These are phyloP conservation scores for Ophthalmolycus amberensis DNA, from an alignment of 2,113 vertebrate genomes.

Conservation along the genomic window DNA sequence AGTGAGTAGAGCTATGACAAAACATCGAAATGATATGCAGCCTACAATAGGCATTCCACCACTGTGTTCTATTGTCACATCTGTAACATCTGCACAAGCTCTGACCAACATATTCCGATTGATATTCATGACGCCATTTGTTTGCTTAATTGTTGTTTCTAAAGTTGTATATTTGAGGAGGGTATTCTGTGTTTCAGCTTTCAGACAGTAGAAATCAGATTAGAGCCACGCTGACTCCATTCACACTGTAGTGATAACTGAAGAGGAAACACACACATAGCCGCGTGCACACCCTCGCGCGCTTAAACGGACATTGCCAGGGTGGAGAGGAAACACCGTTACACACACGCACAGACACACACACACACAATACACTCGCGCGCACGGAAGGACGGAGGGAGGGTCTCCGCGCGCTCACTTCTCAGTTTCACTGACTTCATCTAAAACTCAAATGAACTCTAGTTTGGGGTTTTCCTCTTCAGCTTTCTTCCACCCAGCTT, in stretches of 20 bases:
- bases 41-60: neutral
- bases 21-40: neutral
- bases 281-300: neutral
- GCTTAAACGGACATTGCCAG: neutral
- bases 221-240: constrained; percentile 22
- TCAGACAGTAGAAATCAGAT: constrained; percentile 48
- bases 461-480: neutral
- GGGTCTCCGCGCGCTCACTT: constrained; percentile 34
- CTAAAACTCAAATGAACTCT: constrained; percentile 24
- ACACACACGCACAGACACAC: constrained; percentile 10
- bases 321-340: constrained; percentile 50
- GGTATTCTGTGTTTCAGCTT: neutral
- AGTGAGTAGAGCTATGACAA: neutral
- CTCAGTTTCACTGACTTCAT: constrained; percentile 32
- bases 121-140: neutral
- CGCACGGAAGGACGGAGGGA: constrained; percentile 35
- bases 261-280: constrained; percentile 45
- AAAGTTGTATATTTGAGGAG: neutral
- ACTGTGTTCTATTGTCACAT: neutral
- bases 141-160: neutral
- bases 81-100: neutral
- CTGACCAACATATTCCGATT: neutral
- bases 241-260: constrained; percentile 46
- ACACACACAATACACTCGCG: neutral
- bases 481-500: neutral